phyloP scores from a whole-genome alignment of 2,797 vertebrate genomes.

The Danio aesculapii region DNA sequence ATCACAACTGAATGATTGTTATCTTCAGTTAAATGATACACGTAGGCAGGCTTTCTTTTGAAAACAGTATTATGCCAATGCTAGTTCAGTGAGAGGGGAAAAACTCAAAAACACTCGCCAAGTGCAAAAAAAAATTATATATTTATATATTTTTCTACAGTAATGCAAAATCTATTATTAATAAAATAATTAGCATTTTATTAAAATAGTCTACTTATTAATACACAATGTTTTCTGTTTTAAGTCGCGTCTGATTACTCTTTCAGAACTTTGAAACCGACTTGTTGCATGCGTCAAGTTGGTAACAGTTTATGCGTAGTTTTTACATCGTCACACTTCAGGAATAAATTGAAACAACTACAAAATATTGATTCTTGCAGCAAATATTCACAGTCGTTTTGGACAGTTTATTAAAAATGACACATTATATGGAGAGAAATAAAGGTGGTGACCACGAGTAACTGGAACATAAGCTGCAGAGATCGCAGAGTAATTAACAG shows the following conservation, averaged over 20 bases:
- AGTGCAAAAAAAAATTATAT: not conserved
- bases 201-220: not conserved
- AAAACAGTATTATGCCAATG: not conserved
- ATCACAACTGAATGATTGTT: not conserved
- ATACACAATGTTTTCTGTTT: not conserved
- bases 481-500: not conserved
- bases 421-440: not conserved
- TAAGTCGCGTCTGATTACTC: not conserved
- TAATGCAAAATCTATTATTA: not conserved
- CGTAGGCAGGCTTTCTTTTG: not conserved
- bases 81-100: not conserved
- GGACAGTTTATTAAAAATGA: not conserved
- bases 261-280: not conserved
- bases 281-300: slow-evolving; percentile 27
- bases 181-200: not conserved
- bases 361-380: not conserved
- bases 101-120: not conserved
- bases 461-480: not conserved
- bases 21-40: not conserved
- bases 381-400: slow-evolving; percentile 1
- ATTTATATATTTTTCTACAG: not conserved
- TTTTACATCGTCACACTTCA: not conserved
- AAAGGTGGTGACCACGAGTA: not conserved
- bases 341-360: not conserved
- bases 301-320: not conserved